phyloP scores from a whole-genome alignment of 2,113 vertebrate species.

The Brachirus orientalis region DNA sequence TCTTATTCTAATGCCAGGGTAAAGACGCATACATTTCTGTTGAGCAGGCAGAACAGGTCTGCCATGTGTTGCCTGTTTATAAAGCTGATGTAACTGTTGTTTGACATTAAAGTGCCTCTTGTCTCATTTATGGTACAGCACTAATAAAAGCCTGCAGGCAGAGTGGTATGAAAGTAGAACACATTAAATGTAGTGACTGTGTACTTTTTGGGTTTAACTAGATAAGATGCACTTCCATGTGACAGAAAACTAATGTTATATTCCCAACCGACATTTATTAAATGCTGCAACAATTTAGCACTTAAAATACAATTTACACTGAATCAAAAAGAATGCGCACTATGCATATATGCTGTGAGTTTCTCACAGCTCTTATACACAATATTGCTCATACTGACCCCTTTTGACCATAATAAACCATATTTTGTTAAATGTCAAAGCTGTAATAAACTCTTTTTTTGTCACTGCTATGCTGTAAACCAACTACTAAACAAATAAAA shows the following conservation, averaged over 20 bases:
- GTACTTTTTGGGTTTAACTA: not conserved
- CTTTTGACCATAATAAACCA: not conserved
- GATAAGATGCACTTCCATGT: not conserved
- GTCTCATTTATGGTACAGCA: conserved; percentile 58
- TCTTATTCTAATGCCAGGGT: conserved; percentile 26
- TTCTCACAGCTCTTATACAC: not conserved
- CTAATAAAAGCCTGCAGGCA: conserved; percentile 11
- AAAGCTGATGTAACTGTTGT: conserved; percentile 27
- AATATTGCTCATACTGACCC: too few relatives aligned
- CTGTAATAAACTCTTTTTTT: not conserved
- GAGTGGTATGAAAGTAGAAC: conserved; percentile 27
- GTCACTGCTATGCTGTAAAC: not conserved
- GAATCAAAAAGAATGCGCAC: not conserved
- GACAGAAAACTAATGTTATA: not conserved
- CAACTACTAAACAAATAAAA: not conserved
- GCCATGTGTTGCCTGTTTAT: conserved; percentile 27
- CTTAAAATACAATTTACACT: not conserved
- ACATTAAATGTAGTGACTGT: conserved; percentile 37
- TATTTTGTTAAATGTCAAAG: not conserved
- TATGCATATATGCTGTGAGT: not conserved
- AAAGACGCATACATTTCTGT: conserved; percentile 31
- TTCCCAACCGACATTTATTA: not conserved
- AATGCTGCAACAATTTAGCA: too few relatives aligned
- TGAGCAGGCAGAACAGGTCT: conserved; percentile 15
- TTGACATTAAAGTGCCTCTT: conserved; percentile 59